phyloP scores from a whole-genome alignment of 1,140 invertebrate species.

The Ylistrum balloti region DNA sequence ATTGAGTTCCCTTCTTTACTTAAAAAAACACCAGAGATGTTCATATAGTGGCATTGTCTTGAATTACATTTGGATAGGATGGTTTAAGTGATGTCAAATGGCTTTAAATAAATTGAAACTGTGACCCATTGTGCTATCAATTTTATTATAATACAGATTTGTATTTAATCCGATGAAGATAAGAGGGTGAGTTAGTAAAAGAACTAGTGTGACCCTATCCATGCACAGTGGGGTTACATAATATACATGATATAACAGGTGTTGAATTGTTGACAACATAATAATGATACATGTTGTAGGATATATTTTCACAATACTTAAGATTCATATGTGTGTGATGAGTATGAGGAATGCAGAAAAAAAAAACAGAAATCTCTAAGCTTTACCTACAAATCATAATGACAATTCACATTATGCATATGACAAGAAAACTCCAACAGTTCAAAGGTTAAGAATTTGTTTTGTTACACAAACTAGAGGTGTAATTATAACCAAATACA shows the following conservation, averaged over 20 bases:
- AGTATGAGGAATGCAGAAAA: background rate
- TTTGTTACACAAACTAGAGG: background rate
- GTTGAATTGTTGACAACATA: background rate
- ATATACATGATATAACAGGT: background rate
- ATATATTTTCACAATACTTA: background rate
- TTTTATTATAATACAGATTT: background rate
- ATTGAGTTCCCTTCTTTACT: background rate
- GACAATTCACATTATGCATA: background rate
- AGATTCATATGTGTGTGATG: background rate
- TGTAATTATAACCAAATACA: background rate
- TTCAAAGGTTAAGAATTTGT: background rate
- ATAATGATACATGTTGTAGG: background rate
- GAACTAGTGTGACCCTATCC: background rate
- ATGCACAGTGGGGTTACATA: background rate
- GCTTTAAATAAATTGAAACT: background rate
- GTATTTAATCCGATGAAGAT: background rate
- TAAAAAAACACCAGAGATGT: no score
- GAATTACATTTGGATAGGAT: no score
- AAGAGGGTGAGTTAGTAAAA: no score
- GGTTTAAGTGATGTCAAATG: background rate
- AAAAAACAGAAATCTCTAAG: background rate
- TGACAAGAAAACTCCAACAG: background rate
- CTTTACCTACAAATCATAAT: conserved; percentile 9
- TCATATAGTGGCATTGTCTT: no score
- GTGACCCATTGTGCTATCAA: background rate